Base-by-base conservation (phyloP, 2,113 vertebrate genomes). In the Theristicus caerulescens region DNA sequence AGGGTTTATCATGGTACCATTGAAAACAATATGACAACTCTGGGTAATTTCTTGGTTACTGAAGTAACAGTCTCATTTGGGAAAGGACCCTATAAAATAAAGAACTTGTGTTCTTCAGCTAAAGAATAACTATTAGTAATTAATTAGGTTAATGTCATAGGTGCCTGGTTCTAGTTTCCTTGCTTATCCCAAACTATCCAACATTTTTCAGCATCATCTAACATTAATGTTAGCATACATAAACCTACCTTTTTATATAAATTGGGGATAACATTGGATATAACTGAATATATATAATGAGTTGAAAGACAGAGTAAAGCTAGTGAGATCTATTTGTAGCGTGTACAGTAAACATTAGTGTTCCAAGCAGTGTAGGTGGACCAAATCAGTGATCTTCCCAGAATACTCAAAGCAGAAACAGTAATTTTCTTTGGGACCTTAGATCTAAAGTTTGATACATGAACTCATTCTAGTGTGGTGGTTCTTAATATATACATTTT, bases 11-110 rank as follows among this genome's bases (percentile, higher is more conserved):
- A 31, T 76, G 58, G 62, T 94, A 51, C 70, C 7, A 2, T 3
- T 80, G 70, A 90, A 97, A 95, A 83, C 66, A 91, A 27, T 85
- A 87, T 86, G 82, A 78, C 66, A 93, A 64, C 64, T 90, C 78
- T 49, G 62, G 31, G 70, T 94, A 65, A 72, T 94, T 90, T 92
- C 82, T 93, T 93, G 58, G 62, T 88, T 97, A 73, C 58, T 86
- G 57, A 93, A 94, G 59, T 77, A 82, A 52, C 51, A 82, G 46
- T 77, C 64, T 91, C 26, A 65, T 82, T 90, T 95, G 91, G 79
- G 64, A 86, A 92, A 72, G 59, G 38, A 88, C 26, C 34, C 24
- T 67, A 6, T 36, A 77, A 82, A 87, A 80, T 66, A 76, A 82
- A 83, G 55, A 76, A 54, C 19, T 91, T 80, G 40, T 18, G 22